phyloP scores from a whole-genome alignment of 2,797 vertebrate genomes.

The Monodelphis domestica region DNA sequence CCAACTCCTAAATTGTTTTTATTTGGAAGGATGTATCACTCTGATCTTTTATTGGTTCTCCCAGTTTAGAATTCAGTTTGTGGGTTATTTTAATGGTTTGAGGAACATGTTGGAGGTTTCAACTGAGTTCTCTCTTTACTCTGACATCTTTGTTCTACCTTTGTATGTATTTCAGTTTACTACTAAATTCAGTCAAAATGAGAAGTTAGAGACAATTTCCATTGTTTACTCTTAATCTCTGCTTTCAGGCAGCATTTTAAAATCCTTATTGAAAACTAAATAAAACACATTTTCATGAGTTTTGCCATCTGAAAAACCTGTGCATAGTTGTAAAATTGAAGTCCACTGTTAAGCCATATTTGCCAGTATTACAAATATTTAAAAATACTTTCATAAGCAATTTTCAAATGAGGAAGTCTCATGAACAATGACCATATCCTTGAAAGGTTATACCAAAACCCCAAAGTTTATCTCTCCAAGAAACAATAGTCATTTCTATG shows the following conservation, averaged over 20 bases:
- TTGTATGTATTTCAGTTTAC: too few species aligned
- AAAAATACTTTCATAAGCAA: background rate
- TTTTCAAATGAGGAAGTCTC: background rate
- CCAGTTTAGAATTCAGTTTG: too few species aligned
- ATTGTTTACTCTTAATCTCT: background rate
- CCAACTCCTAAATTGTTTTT: background rate
- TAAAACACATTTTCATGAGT: background rate
- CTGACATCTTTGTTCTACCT: too few species aligned
- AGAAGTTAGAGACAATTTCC: background rate
- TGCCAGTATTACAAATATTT: background rate
- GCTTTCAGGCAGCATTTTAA: background rate
- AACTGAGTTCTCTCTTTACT: too few species aligned
- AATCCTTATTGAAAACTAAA: background rate
- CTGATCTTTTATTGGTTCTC: background rate
- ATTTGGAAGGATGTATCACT: background rate
- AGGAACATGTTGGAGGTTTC: too few species aligned
- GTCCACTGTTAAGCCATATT: background rate
- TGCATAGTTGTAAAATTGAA: background rate
- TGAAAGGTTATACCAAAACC: background rate
- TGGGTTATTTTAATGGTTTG: too few species aligned
- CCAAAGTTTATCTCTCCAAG: too few species aligned
- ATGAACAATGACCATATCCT: background rate
- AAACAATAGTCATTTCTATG: background rate
- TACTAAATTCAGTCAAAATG: too few species aligned
- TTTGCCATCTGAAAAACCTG: background rate